phyloP scores from a whole-genome alignment of 2,113 vertebrate species.

The Spea bombifrons region DNA sequence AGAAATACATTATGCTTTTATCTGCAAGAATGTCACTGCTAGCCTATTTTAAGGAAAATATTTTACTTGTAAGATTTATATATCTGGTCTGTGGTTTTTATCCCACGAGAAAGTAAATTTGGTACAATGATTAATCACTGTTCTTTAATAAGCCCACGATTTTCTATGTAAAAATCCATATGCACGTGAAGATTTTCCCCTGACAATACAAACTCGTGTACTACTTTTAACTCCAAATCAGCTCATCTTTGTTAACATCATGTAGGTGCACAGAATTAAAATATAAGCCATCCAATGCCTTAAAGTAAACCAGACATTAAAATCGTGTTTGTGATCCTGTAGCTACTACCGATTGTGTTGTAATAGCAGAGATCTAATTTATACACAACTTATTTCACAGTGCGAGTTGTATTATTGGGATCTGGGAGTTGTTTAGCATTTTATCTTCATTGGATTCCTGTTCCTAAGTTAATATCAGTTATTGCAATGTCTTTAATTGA shows the following conservation, averaged over 20 bases:
- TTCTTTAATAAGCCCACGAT: constrained; percentile 3
- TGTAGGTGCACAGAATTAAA: constrained; percentile 21
- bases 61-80: constrained; percentile 22
- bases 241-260: constrained; percentile 1
- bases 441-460: no score
- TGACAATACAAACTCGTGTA: constrained; percentile 1
- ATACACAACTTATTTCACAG: no score
- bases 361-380: no score
- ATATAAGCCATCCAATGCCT: neutral
- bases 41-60: constrained; percentile 1
- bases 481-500: no score
- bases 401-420: no score
- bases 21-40: neutral
- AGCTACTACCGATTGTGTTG: neutral
- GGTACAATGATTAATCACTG: neutral
- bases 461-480: no score
- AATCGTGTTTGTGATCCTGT: neutral
- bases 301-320: neutral
- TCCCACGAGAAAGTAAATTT: constrained; percentile 17
- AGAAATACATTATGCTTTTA: constrained; percentile 7
- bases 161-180: constrained; percentile 7
- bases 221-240: constrained; percentile 5
- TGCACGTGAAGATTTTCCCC: constrained; percentile 23
- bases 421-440: no score
- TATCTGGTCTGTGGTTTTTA: constrained; percentile 4